Base-by-base conservation (phyloP, 1,140 invertebrate species). In the Cryptotermes secundus region DNA sequence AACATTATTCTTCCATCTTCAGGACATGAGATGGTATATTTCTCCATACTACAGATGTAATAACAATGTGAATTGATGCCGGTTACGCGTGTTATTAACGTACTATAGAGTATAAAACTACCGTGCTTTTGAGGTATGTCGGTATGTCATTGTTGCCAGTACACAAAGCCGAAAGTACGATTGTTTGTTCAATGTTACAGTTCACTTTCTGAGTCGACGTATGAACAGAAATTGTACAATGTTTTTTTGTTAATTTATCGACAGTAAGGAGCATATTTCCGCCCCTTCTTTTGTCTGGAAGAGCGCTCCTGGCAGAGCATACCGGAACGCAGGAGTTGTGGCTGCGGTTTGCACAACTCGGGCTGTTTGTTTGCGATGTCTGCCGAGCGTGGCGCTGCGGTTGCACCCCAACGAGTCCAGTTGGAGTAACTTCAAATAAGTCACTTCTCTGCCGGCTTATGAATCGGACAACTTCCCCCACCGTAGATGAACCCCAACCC, bases 371-470 rank as follows among this genome's bases (percentile, higher is more conserved):
- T 72, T 72, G 59, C 59, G 59, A 7, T 72, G 59, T 72, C 59
- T 72, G 59, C 59, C 59, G 59, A 72, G 59, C 59, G 59, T 72
- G 59, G 59, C 59, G 59, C 59, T 72, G 59, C 59, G 59, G 59
- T 72, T 31, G 59, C 59, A 72, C 59, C 59, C 59, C 59, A 72
- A 72, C 59, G n/a, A 72, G 59, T 72, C 59, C 59, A 72, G 59
- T 72, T 72, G 59, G 26, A 72, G 59, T 72, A 72, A 72, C 59
- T 72, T 72, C 26, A 72, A 72, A 72, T 72, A 72, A 72, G 59
- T 72, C 59, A 72, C 59, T 72, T 72, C 59, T 72, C 59, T 72
- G n/a, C 26, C 26, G n/a, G 59, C 59, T 72, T 72, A 72, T 72
- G 59, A 72, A 72, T 72, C 59, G 59, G 59, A 72, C 53, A 59